These are phyloP conservation scores for Gavialis gangeticus DNA, from an alignment of 2,113 vertebrate species.

Conservation along the genomic window DNA sequence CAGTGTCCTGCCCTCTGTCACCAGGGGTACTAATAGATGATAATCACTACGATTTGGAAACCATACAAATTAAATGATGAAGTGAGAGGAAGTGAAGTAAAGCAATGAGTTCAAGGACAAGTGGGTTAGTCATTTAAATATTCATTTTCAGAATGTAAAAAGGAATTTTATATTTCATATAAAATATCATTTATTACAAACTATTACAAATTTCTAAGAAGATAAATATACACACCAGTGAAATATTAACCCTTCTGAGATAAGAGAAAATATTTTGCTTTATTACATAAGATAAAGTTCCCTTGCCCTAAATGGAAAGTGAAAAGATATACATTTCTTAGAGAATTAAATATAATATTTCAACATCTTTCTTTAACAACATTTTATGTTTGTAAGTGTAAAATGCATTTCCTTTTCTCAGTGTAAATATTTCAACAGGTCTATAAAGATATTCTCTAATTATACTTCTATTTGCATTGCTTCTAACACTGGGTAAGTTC, in stretches of 20 bases:
- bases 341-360: too few relatives aligned
- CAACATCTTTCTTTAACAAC: too few relatives aligned
- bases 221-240: not conserved
- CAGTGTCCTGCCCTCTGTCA: constrained; percentile 83
- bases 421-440: not conserved
- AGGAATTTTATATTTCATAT: constrained; percentile 1
- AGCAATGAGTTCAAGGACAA: constrained; percentile 65
- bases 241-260: not conserved
- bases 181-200: not conserved
- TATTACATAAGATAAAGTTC: not conserved
- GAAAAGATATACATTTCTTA: not conserved
- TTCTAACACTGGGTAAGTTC: not conserved
- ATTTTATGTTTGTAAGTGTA: not conserved
- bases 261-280: not conserved
- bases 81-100: constrained; percentile 74
- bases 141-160: constrained; percentile 30
- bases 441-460: not conserved
- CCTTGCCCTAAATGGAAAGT: not conserved
- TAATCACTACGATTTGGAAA: constrained; percentile 80
- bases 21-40: constrained; percentile 79
- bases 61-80: constrained; percentile 82
- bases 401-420: not conserved
- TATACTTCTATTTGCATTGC: not conserved
- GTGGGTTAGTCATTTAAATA: constrained; percentile 49
- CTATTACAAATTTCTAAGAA: not conserved